Conservation (phyloP, 2,888 invertebrate species). For the Diachrysia chrysitis region DNA sequence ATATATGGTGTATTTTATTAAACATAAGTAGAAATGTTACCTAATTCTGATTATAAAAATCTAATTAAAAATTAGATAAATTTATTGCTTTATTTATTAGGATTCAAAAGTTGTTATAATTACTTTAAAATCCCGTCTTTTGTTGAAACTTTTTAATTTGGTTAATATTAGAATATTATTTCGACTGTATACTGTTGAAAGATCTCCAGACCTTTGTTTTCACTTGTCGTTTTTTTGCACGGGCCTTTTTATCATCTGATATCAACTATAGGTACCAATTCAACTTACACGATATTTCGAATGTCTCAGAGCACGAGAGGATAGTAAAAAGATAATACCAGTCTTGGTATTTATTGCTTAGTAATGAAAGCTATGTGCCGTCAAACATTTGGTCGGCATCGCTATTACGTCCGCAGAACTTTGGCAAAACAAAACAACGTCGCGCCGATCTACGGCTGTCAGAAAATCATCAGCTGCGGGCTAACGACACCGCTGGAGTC, state of each 20-base stretch:
- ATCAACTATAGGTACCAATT: too few species aligned
- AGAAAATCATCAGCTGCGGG: constrained; percentile 47
- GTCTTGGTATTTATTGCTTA: background rate
- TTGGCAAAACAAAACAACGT: constrained; percentile 1
- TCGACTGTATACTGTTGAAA: too few species aligned
- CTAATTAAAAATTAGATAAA: background rate
- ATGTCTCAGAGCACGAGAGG: background rate
- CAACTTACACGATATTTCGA: too few species aligned
- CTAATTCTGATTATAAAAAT: background rate
- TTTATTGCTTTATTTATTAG: background rate
- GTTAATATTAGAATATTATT: too few species aligned
- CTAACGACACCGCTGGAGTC: constrained; percentile 9
- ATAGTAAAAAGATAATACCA: background rate
- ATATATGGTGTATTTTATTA: background rate
- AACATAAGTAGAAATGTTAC: background rate
- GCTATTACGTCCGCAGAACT: background rate
- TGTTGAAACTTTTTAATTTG: too few species aligned
- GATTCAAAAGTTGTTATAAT: too few species aligned
- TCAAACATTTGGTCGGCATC: background rate
- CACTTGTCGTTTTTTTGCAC: too few species aligned
- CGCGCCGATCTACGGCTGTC: constrained; percentile 32
- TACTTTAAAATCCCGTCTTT: too few species aligned
- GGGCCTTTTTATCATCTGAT: too few species aligned
- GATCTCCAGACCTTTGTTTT: too few species aligned
- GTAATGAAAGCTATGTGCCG: background rate